These are phyloP conservation scores for Hyles lineata DNA, from an alignment of 2,888 invertebrate genomes.

Conservation along the genomic window DNA sequence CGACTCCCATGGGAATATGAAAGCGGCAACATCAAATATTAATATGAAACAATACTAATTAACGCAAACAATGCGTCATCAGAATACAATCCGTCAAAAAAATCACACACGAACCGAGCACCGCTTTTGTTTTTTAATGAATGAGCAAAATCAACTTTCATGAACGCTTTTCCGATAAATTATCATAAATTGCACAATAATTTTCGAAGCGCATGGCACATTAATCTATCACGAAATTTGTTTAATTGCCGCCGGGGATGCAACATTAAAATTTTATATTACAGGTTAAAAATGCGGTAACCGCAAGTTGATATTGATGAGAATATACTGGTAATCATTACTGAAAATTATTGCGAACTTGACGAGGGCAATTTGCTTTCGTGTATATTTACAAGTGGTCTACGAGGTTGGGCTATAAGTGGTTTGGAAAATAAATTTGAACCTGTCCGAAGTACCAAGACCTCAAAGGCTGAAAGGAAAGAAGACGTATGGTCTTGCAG, in stretches of 20 bases:
- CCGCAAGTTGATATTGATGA: neutral
- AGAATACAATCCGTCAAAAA: conserved; percentile 11
- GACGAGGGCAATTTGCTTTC: too few species aligned
- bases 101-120: conserved; percentile 7
- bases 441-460: too few species aligned
- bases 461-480: too few species aligned
- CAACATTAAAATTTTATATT: conserved; percentile 18
- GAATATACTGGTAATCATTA: neutral
- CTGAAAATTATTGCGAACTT: too few species aligned
- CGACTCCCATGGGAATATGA: conserved; percentile 9
- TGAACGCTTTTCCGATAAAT: conserved; percentile 14
- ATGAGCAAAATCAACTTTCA: conserved; percentile 15
- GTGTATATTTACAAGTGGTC: too few species aligned
- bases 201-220: conserved; percentile 9
- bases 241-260: conserved; percentile 28
- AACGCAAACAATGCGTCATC: conserved; percentile 20
- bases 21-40: conserved; percentile 10
- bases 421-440: too few species aligned
- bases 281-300: neutral
- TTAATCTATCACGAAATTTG: conserved; percentile 18
- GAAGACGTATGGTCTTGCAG: too few species aligned
- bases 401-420: too few species aligned
- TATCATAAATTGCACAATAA: conserved; percentile 15
- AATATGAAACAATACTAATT: conserved; percentile 23
- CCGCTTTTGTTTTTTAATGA: conserved; percentile 17